Evolutionary conservation across 2,888 invertebrate species (phyloP), one percentile per base, ranked within the genome.

Genomic region (Lycophotia porphyrea): DNA sequence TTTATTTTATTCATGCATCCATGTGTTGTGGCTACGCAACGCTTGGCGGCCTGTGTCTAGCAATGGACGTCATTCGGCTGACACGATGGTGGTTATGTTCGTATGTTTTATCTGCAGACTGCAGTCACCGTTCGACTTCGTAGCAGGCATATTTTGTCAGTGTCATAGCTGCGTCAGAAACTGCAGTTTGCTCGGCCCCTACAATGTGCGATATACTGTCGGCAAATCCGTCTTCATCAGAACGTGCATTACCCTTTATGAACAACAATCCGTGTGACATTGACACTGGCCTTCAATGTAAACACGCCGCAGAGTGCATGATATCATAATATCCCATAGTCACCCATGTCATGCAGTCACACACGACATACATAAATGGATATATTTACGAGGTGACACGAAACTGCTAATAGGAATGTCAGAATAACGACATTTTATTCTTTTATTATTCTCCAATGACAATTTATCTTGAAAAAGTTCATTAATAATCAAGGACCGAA

Each of bases 271-370:
- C 42, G 42, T 44, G 27, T 74, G 74, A 68, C 71, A 82, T 58
- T 82, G 74, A 65, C 31, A 49, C 31, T 63, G 76, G 60, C 80
- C 80, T 82, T 82, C 71, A 39, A 3, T 15, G 8, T 31, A 7
- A 15, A 27, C 49, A 71, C 68, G 63, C 66, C 58, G 70, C 34
- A 47, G 31, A 70, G 27, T 31, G 71, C 72, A 72, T 83, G 52
- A 70, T 72, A 76, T 70, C 58, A 72, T 64, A 36, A 36, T 60
- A 34, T 36, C 8, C 42, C 31, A 52, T 24, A 36, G 52, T 27
- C 44, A 36, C 34, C 49, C 44, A 27, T 47, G n/a, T 15, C 63
- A 67, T 66, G 63, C 34, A 31, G 27, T 21, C 21, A 8, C 44
- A 55, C 83, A 71, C 55, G 67, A 64, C 63, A n/a, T n/a, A 1